Percentiles rank a stretch among this genome's conserved stretches.
These are phyloP conservation scores for Nettapus auritus DNA, from an alignment of 2,113 vertebrate species.

Conservation along the genomic window DNA sequence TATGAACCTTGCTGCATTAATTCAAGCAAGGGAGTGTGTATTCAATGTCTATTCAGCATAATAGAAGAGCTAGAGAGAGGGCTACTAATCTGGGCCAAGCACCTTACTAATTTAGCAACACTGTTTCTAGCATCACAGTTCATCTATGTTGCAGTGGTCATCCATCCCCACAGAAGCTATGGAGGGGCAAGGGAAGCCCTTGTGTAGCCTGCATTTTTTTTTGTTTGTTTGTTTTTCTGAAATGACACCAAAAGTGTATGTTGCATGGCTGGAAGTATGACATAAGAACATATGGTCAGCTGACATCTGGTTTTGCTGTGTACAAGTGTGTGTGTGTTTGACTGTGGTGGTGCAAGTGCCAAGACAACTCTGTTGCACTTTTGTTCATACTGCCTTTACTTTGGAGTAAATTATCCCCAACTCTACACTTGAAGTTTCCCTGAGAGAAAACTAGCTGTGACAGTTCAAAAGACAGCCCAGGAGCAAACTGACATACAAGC, in stretches of 20 bases:
- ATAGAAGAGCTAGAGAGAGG: neutral
- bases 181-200: neutral
- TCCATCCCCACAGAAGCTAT: neutral
- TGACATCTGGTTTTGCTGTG: neutral
- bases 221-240: neutral
- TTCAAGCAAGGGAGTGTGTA: neutral
- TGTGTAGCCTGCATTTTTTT: neutral
- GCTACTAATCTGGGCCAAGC: neutral
- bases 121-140: neutral
- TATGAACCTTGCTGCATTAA: neutral
- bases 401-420: neutral
- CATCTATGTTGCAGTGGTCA: neutral
- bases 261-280: neutral
- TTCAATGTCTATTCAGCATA: neutral
- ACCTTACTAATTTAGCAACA: neutral
- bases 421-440: neutral
- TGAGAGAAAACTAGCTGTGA: neutral
- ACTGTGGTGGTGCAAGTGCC: neutral
- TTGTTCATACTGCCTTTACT: neutral
- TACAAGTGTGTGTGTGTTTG: fast-evolving
- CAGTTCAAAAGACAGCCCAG: conserved; percentile 26
- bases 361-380: neutral
- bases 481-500: neutral
- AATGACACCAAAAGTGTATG: neutral
- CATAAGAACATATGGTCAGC: neutral